Base-by-base conservation (phyloP, 1,140 invertebrate genomes). In the Drosophila albomicans region DNA sequence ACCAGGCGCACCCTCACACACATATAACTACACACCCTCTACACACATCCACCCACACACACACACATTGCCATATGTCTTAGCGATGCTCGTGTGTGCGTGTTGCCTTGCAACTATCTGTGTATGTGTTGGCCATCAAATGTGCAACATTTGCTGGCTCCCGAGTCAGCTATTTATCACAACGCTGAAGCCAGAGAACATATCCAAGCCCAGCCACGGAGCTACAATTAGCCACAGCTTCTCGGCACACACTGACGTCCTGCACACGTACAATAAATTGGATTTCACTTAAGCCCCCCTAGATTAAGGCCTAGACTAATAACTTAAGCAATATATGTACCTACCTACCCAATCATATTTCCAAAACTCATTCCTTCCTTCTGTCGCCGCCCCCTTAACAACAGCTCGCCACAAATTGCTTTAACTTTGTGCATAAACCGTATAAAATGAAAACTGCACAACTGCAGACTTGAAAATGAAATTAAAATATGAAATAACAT, bases 191-290 rank as follows among this genome's bases (percentile, higher is more conserved):
- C 52, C 35, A 70, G 28, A 54, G 20, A 25, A 25, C 20, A 25
- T 25, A 25, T 4, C 20, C 20, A 25, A 25, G 20, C 20, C 20
- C 20, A 25, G 20, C 20, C 20, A 25, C 51, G 51, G 63, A 65
- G 75, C 65, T 66, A 61, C 80, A 85, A 85, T 85, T 85, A 85
- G 82, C 58, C 64, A 62, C 35, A 62, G 38, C 35, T 25, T 62
- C 45, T 56, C n/a, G 35, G 48, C 20, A 41, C 43, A 10, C 11
- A n/a, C 16, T 63, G 38, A 59, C 57, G 71, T 63, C 75, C 82
- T 76, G 75, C 71, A 79, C 65, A 86, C 71, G 82, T 79, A 88
- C 82, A 87, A 87, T 76, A 88, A 87, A 88, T 87, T 87, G 65
- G 66, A 88, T 84, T 85, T 71, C 80, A 80, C 63, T 75, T 84